A percentile compares a stretch with the other conserved stretches of the same genome.
phyloP scores from a whole-genome alignment of 2,797 vertebrate genomes.

The Onychomys leucogaster region DNA sequence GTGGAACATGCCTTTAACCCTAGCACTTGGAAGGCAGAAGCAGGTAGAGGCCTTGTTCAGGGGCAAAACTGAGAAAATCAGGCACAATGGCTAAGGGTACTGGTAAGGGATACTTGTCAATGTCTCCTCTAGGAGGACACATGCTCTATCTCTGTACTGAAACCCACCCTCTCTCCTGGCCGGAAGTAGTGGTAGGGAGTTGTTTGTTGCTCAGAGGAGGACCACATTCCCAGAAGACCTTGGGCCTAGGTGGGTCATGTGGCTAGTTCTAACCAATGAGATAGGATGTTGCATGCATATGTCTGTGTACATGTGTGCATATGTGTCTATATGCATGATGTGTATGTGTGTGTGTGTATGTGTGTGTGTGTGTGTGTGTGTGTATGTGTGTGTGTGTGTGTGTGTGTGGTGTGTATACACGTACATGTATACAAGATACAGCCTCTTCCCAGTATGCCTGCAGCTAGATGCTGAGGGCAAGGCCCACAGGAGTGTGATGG shows the following conservation, averaged over 20 bases:
- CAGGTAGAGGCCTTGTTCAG: background rate
- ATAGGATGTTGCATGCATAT: background rate
- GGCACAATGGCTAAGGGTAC: background rate
- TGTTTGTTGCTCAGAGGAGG: background rate
- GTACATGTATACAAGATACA: background rate
- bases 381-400: too few species aligned
- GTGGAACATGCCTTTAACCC: background rate
- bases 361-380: background rate
- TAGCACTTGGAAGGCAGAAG: too few species aligned
- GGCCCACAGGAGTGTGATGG: background rate
- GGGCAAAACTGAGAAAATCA: background rate
- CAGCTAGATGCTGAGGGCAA: background rate
- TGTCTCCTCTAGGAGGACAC: background rate
- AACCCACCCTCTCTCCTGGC: background rate
- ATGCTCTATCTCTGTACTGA: rapidly evolving
- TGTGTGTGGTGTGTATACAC: background rate
- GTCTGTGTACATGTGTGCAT: background rate
- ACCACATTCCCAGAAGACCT: background rate
- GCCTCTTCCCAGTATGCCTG: too few species aligned
- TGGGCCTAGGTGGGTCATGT: background rate
- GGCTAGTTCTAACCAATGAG: background rate
- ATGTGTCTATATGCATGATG: background rate
- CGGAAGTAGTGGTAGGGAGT: background rate
- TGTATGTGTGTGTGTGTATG: background rate
- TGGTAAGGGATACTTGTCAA: background rate